phyloP scores from a whole-genome alignment of 2,888 invertebrate genomes.

The Cloeon dipterum region DNA sequence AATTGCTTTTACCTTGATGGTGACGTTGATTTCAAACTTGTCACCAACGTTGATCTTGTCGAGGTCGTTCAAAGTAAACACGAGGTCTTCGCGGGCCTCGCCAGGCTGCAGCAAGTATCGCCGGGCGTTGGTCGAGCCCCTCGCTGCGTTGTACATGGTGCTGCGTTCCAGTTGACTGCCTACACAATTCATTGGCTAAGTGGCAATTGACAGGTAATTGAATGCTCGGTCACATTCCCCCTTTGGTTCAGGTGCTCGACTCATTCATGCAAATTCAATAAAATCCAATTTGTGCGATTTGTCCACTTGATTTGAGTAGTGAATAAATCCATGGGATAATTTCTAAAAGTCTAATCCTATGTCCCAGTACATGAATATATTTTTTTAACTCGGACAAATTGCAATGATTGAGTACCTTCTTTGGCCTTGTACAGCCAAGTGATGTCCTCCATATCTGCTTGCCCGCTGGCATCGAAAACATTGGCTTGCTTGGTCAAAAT shows the following conservation, averaged over 20 bases:
- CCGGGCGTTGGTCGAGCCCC: conserved; percentile 40
- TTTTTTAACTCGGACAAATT: too few species aligned
- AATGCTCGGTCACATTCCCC: too few species aligned
- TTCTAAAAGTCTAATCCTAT: too few species aligned
- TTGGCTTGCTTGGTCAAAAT: conserved; percentile 51
- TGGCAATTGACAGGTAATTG: too few species aligned
- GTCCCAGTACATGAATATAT: too few species aligned
- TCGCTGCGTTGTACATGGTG: conserved; percentile 49
- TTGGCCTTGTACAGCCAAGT: conserved; percentile 42
- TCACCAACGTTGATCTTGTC: conserved; percentile 46
- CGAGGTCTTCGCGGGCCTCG: conserved; percentile 31
- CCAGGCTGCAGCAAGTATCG: conserved; percentile 36
- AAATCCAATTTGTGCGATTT: too few species aligned
- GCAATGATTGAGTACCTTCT: too few species aligned
- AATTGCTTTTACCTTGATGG: conserved; percentile 24
- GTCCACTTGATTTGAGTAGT: too few species aligned
- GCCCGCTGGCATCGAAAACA: conserved; percentile 44
- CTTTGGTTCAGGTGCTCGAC: not conserved
- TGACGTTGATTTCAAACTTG: conserved; percentile 38
- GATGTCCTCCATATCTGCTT: conserved; percentile 45
- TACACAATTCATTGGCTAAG: conserved; percentile 11
- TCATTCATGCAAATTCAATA: too few species aligned
- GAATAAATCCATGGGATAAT: too few species aligned
- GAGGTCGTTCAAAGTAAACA: conserved; percentile 37
- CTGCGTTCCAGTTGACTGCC: conserved; percentile 46